A percentile compares a stretch with the other conserved stretches of the same genome.
phyloP scores from a whole-genome alignment of 2,113 vertebrate genomes.

The Holacanthus passer region DNA sequence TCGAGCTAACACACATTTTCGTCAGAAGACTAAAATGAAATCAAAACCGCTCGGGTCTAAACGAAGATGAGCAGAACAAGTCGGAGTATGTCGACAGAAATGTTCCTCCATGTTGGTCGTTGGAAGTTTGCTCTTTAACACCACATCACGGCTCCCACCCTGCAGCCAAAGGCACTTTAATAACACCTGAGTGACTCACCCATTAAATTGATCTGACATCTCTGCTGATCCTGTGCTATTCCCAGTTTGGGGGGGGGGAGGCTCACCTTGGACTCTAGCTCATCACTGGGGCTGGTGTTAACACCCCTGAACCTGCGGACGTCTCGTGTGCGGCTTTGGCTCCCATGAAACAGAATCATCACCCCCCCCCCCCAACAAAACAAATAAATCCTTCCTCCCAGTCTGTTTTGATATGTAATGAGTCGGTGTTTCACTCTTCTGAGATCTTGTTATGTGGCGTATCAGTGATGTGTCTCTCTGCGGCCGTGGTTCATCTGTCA shows the following conservation, averaged over 20 bases:
- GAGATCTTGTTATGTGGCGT: constrained; percentile 99
- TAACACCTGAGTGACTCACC: constrained; percentile 80
- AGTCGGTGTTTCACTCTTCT: constrained; percentile 95
- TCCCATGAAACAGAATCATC: constrained; percentile 96
- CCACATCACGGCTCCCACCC: constrained; percentile 59
- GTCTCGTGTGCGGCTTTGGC: constrained; percentile 86
- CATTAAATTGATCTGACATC: constrained; percentile 82
- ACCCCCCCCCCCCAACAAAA: constrained; percentile 93
- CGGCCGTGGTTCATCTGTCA: constrained; percentile 98
- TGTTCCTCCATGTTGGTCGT: constrained; percentile 51
- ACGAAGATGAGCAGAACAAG: constrained; percentile 11
- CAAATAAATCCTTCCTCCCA: constrained; percentile 96
- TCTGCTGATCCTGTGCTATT: constrained; percentile 75
- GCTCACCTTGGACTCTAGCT: constrained; percentile 72
- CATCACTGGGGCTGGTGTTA: constrained; percentile 74
- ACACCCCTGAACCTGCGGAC: constrained; percentile 78
- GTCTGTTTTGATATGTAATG: constrained; percentile 98
- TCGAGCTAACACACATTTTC: neutral
- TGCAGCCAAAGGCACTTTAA: constrained; percentile 74
- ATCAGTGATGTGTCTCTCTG: constrained; percentile 94
- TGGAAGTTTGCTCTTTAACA: constrained; percentile 75
- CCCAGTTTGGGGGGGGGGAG: constrained; percentile 57
- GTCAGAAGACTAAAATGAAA: neutral
- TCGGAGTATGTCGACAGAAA: constrained; percentile 7
- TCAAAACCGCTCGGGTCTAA: neutral